These are phyloP conservation scores for Anodontia alba DNA, from an alignment of 2,888 invertebrate species.

Conservation along the genomic window DNA sequence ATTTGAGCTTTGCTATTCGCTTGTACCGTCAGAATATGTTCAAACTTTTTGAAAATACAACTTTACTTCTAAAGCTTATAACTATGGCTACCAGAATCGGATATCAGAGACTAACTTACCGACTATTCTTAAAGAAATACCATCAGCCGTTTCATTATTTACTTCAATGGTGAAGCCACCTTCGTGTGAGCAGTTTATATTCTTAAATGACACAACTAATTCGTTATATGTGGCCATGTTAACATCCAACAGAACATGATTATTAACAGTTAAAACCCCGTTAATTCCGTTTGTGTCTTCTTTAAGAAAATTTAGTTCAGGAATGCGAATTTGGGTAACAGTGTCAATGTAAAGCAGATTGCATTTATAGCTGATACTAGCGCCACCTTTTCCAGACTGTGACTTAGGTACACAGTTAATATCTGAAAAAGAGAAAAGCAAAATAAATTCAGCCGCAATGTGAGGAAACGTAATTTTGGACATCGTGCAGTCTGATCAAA, in stretches of 20 bases:
- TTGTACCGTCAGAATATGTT: too few relatives aligned
- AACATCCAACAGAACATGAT: not conserved
- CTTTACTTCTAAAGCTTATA: too few relatives aligned
- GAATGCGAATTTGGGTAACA: too few relatives aligned
- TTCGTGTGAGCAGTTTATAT: not conserved
- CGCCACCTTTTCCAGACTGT: too few relatives aligned
- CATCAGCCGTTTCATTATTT: not conserved
- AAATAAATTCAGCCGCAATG: too few relatives aligned
- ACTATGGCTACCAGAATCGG: too few relatives aligned
- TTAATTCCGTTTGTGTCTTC: not conserved
- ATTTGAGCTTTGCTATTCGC: too few relatives aligned
- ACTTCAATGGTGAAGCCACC: not conserved
- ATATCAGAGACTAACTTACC: not conserved
- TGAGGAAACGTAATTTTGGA: too few relatives aligned
- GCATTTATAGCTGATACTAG: not conserved
- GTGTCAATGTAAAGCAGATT: not conserved
- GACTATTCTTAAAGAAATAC: not conserved
- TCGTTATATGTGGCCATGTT: not conserved
- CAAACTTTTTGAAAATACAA: too few relatives aligned
- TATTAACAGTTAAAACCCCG: not conserved
- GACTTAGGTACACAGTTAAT: not conserved
- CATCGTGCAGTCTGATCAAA: too few relatives aligned
- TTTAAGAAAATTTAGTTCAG: not conserved
- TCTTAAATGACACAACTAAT: not conserved
- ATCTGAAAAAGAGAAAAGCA: too few relatives aligned